phyloP scores from a whole-genome alignment of 2,113 vertebrate species.

The Stegastes partitus region DNA sequence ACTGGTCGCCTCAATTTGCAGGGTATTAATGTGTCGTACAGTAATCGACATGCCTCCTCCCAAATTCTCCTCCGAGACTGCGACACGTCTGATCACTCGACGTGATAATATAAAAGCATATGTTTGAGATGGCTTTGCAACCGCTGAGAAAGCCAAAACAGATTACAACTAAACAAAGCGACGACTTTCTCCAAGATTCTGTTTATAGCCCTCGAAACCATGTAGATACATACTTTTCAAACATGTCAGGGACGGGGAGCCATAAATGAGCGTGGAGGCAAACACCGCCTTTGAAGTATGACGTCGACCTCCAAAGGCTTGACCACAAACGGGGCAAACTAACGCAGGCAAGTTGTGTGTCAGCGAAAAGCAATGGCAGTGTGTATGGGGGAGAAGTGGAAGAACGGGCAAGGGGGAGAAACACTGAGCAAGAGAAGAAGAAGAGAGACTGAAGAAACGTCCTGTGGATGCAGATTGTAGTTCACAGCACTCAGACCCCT shows the following conservation, averaged over 20 bases:
- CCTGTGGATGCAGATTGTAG: constrained; percentile 57
- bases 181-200: constrained; percentile 58
- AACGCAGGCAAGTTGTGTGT: constrained; percentile 74
- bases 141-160: constrained; percentile 58
- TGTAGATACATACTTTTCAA: constrained; percentile 82
- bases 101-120: constrained; percentile 55
- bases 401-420: constrained; percentile 10
- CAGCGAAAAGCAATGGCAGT: constrained; percentile 61
- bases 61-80: constrained; percentile 4
- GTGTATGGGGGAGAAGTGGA: constrained; percentile 35
- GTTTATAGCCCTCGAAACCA: constrained; percentile 78
- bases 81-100: constrained; percentile 39
- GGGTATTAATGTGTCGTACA: neutral
- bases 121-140: constrained; percentile 50
- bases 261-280: constrained; percentile 65
- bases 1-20: constrained; percentile 5
- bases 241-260: constrained; percentile 78
- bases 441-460: constrained; percentile 34
- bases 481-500: constrained; percentile 40
- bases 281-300: constrained; percentile 79
- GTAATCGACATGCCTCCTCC: constrained; percentile 27
- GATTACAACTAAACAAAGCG: constrained; percentile 70
- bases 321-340: constrained; percentile 75
- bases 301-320: constrained; percentile 75
- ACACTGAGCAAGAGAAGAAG: constrained; percentile 28